phyloP scores from a whole-genome alignment of 2,888 invertebrate species.

The Shargacucullia verbasci region DNA sequence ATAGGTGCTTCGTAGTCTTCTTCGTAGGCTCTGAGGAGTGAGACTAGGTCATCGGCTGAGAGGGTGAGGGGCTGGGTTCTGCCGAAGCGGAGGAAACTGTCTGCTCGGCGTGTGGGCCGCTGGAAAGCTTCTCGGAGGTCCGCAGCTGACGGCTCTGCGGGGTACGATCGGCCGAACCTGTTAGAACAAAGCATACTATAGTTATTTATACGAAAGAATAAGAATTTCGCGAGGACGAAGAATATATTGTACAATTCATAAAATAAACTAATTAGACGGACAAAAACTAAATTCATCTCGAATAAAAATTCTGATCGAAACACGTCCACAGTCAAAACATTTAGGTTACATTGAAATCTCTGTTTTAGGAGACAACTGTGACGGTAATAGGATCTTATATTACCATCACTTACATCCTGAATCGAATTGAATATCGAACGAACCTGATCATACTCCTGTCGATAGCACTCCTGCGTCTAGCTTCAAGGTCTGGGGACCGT shows the following conservation, averaged over 20 bases:
- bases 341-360: too few species aligned
- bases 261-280: too few species aligned
- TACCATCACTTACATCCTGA: too few species aligned
- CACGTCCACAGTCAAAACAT: too few species aligned
- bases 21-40: constrained; percentile 77
- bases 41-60: constrained; percentile 77
- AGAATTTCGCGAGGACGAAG: neutral
- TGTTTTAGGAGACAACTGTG: too few species aligned
- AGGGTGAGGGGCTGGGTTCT: constrained; percentile 77
- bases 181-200: neutral
- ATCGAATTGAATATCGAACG: neutral
- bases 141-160: constrained; percentile 78
- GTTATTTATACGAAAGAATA: neutral
- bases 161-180: constrained; percentile 84
- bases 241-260: too few species aligned
- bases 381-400: too few species aligned
- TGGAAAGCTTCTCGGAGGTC: constrained; percentile 78
- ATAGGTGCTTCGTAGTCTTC: constrained; percentile 75
- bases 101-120: constrained; percentile 73
- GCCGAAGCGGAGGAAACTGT: constrained; percentile 83
- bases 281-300: too few species aligned
- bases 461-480: constrained; percentile 82
- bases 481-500: constrained; percentile 81
- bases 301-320: too few species aligned
- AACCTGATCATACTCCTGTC: constrained; percentile 84